These are phyloP conservation scores for Agrochola lychnidis DNA, from an alignment of 2,888 invertebrate genomes.

Conservation along the genomic window DNA sequence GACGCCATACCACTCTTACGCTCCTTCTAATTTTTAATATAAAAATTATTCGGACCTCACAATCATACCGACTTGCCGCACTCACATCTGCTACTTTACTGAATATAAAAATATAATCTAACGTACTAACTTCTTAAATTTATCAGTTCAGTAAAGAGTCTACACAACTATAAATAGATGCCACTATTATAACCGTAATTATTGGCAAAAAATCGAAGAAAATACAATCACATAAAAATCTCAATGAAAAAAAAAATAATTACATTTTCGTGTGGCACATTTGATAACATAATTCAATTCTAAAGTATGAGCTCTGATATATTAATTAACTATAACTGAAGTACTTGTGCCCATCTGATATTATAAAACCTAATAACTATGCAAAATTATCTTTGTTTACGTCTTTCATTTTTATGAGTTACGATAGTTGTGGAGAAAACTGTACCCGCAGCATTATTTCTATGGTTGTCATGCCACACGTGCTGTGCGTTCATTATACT, in stretches of 20 bases:
- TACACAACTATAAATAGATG: conserved; percentile 74
- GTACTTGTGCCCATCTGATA: conserved; percentile 86
- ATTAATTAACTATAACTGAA: conserved; percentile 77
- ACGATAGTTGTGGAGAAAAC: not conserved
- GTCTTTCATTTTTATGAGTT: conserved; percentile 52
- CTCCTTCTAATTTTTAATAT: conserved; percentile 89
- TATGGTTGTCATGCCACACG: too few relatives aligned
- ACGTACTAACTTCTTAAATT: conserved; percentile 78
- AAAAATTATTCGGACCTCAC: conserved; percentile 87
- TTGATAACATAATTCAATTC: conserved; percentile 54
- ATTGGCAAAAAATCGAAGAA: conserved; percentile 73
- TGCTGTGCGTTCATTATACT: too few relatives aligned
- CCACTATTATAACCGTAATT: conserved; percentile 62
- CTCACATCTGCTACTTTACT: conserved; percentile 73
- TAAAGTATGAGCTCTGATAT: conserved; percentile 64
- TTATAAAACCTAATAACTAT: conserved; percentile 54
- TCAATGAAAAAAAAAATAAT: conserved; percentile 64
- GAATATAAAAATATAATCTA: conserved; percentile 81
- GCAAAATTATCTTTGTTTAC: conserved; percentile 54
- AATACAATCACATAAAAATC: conserved; percentile 77
- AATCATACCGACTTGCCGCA: conserved; percentile 71
- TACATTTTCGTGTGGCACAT: conserved; percentile 74
- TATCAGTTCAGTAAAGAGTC: conserved; percentile 87
- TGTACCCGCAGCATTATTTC: not conserved
- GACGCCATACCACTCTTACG: conserved; percentile 86